Conservation (phyloP, 2,888 invertebrate species). For the Hypena proboscidalis region DNA sequence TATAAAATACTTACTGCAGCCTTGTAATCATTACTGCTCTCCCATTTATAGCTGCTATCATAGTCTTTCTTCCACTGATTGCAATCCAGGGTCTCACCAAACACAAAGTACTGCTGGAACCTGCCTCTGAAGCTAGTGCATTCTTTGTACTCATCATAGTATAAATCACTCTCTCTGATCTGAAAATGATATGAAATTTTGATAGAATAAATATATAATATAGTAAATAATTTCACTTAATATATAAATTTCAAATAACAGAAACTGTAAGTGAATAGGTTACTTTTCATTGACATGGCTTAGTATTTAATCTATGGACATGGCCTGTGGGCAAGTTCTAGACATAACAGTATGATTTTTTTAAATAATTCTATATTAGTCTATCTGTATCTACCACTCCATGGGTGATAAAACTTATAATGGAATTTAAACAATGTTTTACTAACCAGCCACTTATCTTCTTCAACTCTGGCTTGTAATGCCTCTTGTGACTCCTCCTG, state of each 20-base stretch:
- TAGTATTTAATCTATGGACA: too few species aligned
- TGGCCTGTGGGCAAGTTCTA: too few species aligned
- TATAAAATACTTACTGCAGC: constrained; percentile 88
- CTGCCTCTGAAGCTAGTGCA: constrained; percentile 90
- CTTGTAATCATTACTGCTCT: constrained; percentile 84
- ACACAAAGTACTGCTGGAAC: constrained; percentile 94
- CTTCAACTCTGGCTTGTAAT: constrained; percentile 25
- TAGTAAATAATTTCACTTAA: background rate
- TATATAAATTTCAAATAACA: too few species aligned
- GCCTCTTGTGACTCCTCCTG: constrained; percentile 22
- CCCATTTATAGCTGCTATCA: constrained; percentile 90
- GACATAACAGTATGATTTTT: too few species aligned
- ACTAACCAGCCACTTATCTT: constrained; percentile 72
- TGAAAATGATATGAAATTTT: constrained; percentile 62
- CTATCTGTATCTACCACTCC: too few species aligned
- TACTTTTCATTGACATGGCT: too few species aligned
- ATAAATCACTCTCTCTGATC: constrained; percentile 92
- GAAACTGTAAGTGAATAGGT: too few species aligned
- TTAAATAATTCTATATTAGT: too few species aligned
- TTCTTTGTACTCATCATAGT: constrained; percentile 92
- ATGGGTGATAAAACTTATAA: too few species aligned
- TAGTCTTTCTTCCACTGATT: constrained; percentile 92
- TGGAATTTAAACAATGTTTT: too few species aligned
- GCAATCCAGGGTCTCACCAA: constrained; percentile 90
- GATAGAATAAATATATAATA: background rate